Conservation (phyloP, 1,140 invertebrate genomes). For the Drosophila orosa region DNA sequence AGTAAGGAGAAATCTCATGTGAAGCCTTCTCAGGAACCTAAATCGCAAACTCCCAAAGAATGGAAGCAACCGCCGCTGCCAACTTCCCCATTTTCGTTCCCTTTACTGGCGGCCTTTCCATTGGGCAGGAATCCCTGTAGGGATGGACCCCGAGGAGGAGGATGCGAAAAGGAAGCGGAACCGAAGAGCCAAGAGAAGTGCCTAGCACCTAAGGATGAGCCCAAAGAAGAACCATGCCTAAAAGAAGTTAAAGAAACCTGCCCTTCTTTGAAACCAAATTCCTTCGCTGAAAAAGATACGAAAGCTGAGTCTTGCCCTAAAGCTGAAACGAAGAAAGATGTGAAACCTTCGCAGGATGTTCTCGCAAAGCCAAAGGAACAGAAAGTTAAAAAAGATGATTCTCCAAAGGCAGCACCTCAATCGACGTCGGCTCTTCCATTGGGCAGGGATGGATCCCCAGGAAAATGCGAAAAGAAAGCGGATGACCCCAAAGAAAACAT, state of each 20-base stretch:
- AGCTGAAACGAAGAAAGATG: too few relatives aligned
- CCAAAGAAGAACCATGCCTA: neutral
- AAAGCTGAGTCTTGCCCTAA: too few relatives aligned
- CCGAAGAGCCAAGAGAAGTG: neutral
- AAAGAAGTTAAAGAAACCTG: neutral
- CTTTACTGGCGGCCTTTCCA: slow-evolving; percentile 9
- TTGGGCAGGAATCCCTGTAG: slow-evolving; percentile 22
- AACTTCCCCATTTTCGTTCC: neutral
- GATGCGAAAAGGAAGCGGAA: neutral
- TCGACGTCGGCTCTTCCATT: too few relatives aligned
- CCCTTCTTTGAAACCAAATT: neutral
- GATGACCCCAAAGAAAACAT: too few relatives aligned
- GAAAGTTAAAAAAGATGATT: neutral
- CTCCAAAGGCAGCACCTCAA: too few relatives aligned
- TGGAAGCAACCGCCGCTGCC: neutral
- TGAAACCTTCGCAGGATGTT: too few relatives aligned
- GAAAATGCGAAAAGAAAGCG: too few relatives aligned
- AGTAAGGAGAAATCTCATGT: neutral
- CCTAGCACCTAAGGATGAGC: neutral
- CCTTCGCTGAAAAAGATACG: neutral
- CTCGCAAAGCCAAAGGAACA: neutral
- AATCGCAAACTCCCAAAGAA: neutral
- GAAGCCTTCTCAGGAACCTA: neutral
- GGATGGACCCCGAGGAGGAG: slow-evolving; percentile 15
- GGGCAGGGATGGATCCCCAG: too few relatives aligned